Evolutionary conservation across 2,888 invertebrate genomes (phyloP).

Genomic region (Stenurella melanura): DNA sequence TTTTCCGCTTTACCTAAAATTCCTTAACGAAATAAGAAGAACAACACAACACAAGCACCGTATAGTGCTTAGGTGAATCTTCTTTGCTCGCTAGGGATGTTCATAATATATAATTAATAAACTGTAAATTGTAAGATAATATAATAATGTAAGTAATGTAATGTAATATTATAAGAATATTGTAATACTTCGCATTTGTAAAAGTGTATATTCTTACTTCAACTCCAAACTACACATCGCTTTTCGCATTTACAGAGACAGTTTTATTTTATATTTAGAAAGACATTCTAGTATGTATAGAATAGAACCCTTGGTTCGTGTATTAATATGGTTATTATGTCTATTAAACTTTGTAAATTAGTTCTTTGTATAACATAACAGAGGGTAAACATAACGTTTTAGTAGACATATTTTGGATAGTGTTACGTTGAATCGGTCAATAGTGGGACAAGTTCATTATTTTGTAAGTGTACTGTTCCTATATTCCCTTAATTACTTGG

Average conservation of each 20-base stretch:
- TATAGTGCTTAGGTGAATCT: too few relatives aligned
- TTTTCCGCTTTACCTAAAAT: too few relatives aligned
- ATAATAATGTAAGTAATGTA: too few relatives aligned
- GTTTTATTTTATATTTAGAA: neutral
- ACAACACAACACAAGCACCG: too few relatives aligned
- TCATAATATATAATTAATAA: too few relatives aligned
- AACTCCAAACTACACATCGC: too few relatives aligned
- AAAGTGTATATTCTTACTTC: too few relatives aligned
- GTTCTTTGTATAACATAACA: conserved; percentile 27
- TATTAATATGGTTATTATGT: conserved; percentile 28
- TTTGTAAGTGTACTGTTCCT: conserved; percentile 45
- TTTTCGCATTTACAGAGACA: neutral
- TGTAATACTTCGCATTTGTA: too few relatives aligned
- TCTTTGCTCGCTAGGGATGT: too few relatives aligned
- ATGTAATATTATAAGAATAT: too few relatives aligned
- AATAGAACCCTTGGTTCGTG: conserved; percentile 12
- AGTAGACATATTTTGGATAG: conserved; percentile 29
- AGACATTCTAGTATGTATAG: neutral
- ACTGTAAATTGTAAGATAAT: too few relatives aligned
- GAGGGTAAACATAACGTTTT: conserved; percentile 29
- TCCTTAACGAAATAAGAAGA: too few relatives aligned
- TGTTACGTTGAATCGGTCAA: conserved; percentile 31
- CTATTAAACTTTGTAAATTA: conserved; percentile 40
- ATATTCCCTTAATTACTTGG: conserved; percentile 57
- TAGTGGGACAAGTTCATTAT: conserved; percentile 51